Percentiles rank a stretch among this genome's conserved stretches.
These are phyloP conservation scores for Phylloscopus whistleri DNA, from an alignment of 2,113 vertebrate species.

Conservation along the genomic window DNA sequence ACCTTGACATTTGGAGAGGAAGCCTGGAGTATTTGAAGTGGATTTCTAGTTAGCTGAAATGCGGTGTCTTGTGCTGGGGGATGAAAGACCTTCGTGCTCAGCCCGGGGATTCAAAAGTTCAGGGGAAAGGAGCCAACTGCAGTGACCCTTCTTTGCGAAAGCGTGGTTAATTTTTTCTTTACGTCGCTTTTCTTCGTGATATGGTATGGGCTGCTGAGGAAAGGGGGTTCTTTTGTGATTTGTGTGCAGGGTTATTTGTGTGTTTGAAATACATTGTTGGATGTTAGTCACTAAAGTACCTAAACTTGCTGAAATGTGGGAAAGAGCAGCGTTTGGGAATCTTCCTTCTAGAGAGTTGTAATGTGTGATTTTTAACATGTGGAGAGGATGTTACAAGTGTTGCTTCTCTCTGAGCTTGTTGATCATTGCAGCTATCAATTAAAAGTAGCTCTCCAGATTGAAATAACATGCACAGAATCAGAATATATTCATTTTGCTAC, in stretches of 20 bases:
- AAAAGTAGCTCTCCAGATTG: not conserved
- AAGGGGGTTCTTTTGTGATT: not conserved
- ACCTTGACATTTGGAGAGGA: constrained; percentile 44
- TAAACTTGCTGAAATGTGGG: not conserved
- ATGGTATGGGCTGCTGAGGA: not conserved
- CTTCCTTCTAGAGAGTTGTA: not conserved
- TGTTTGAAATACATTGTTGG: not conserved
- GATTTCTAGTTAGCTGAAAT: constrained; percentile 27
- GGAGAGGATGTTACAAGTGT: not conserved
- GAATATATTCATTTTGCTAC: not conserved
- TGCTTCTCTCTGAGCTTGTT: not conserved
- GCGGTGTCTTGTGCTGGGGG: not conserved
- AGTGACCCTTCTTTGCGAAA: constrained; percentile 2
- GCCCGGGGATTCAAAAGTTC: constrained; percentile 22
- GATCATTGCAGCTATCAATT: not conserved
- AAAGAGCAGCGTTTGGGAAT: not conserved
- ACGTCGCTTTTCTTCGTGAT: not conserved
- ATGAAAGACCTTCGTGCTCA: constrained; percentile 28
- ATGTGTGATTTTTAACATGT: rapidly evolving
- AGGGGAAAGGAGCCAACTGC: not conserved
- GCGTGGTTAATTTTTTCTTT: constrained; percentile 34
- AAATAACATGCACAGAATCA: not conserved
- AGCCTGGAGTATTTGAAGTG: constrained; percentile 27
- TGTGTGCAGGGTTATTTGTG: not conserved
- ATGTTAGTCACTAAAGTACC: not conserved